These are phyloP conservation scores for Eumeta japonica DNA, from an alignment of 1,140 invertebrate species.

Conservation along the genomic window DNA sequence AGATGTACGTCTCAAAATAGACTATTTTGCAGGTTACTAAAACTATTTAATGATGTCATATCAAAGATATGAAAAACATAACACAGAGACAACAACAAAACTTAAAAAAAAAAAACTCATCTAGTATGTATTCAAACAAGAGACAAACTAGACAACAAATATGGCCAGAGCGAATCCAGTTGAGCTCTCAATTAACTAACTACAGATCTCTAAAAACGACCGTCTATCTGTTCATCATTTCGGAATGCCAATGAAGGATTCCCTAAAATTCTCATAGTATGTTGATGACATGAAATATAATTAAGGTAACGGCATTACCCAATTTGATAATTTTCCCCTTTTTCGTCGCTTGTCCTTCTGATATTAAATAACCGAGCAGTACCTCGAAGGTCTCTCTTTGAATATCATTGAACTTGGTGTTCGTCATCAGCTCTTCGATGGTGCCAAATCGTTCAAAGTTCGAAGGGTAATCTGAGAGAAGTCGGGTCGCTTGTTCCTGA, in stretches of 20 bases:
- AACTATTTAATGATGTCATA: too few relatives aligned
- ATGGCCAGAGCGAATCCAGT: not conserved
- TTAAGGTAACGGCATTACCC: constrained; percentile 15
- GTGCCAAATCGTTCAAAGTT: constrained; percentile 32
- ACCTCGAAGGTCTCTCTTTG: constrained; percentile 32
- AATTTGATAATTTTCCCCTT: constrained; percentile 39
- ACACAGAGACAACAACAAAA: too few relatives aligned
- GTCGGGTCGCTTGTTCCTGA: constrained; percentile 36
- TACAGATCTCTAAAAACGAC: too few relatives aligned
- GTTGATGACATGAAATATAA: constrained; percentile 18
- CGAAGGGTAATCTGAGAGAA: constrained; percentile 28
- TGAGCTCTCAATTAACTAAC: too few relatives aligned
- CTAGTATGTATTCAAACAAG: too few relatives aligned
- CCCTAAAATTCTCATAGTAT: not conserved
- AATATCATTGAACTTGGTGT: constrained; percentile 10
- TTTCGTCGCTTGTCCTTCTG: constrained; percentile 30
- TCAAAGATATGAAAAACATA: too few relatives aligned
- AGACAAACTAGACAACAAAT: not conserved
- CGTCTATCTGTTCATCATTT: too few relatives aligned
- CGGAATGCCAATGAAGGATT: too few relatives aligned
- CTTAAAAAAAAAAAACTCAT: too few relatives aligned
- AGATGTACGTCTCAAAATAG: too few relatives aligned
- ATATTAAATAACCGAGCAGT: constrained; percentile 35
- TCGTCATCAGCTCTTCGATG: constrained; percentile 33
- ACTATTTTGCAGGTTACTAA: too few relatives aligned